Evolutionary conservation across 2,797 vertebrate genomes (phyloP), one percentile per base, ranked within the genome.

Genomic region (Malacoctenus gilli): DNA sequence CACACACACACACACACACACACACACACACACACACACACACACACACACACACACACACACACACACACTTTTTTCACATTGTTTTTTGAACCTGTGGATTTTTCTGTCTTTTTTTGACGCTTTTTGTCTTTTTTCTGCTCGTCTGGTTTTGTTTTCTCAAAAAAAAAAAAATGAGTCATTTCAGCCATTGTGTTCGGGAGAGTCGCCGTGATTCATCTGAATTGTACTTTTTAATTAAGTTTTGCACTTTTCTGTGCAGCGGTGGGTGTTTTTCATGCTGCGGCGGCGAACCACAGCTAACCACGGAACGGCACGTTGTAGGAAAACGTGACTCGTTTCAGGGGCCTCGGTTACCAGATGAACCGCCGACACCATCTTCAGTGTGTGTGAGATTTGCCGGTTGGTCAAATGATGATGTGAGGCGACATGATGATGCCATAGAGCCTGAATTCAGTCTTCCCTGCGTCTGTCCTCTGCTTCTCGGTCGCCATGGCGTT

Each of bases 101-200:
- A 25, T 41, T 23, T 35, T 19, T 15, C n/a, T 18, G 28, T 22
- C 13, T 31, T 39, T 49, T 40, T 28, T 6, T 28, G 6, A 5
- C 25, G 5, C 25, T 28, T 28, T 9, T 28, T 4, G 19, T 31
- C 12, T 20, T 2, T 47, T 43, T 61, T 44, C 35, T 14, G 22
- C 8, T 21, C 40, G 39, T 62, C 22, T 60, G 56, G 25, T 61
- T 60, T 52, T 34, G 10, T 58, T 64, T 56, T 2, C 8, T 15
- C 10, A 65, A 22, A 49, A 40, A n/a, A n/a, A n/a, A n/a, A n/a
- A n/a, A n/a, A n/a, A n/a, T 25, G 40, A 43, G 31, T 49, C 25
- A 43, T 37, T 42, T 4, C 40, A 6, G 52, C 34, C 18, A 5
- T 9, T 32, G 18, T 55, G 38, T 63, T 67, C 44, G 14, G 22